Percentiles rank a stretch among this genome's conserved stretches.
Conservation (phyloP, 2,113 vertebrate genomes). For the Mirounga angustirostris region DNA sequence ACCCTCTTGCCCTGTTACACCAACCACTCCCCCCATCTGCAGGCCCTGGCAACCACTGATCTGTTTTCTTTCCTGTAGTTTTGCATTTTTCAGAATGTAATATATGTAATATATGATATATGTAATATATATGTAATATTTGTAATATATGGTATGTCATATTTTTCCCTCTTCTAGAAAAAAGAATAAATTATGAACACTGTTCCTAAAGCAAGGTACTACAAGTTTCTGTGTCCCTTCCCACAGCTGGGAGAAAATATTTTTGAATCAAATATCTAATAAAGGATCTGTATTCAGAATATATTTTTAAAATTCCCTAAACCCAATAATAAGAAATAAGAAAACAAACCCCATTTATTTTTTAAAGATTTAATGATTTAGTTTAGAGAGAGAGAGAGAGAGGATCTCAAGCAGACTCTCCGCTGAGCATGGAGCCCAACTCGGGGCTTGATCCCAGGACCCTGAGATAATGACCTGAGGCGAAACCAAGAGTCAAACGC, state of each 20-base stretch:
- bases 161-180: background rate
- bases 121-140: background rate
- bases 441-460: background rate
- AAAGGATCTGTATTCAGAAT: background rate
- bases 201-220: constrained; percentile 2
- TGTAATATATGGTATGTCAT: background rate
- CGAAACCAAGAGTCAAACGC: background rate
- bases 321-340: background rate
- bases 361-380: background rate
- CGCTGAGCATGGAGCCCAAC: background rate
- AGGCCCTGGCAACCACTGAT: background rate
- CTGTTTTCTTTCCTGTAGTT: constrained; percentile 3
- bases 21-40: background rate
- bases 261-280: constrained; percentile 21
- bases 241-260: background rate
- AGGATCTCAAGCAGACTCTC: background rate
- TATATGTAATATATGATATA: background rate
- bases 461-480: background rate
- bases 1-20: background rate
- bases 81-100: constrained; percentile 16
- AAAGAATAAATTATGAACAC: constrained; percentile 46
- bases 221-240: background rate
- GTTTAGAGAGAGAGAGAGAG: background rate
- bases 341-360: background rate
- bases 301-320: background rate